These are phyloP conservation scores for Lacerta bilineata DNA, from an alignment of 2,797 vertebrate genomes.

Conservation along the genomic window DNA sequence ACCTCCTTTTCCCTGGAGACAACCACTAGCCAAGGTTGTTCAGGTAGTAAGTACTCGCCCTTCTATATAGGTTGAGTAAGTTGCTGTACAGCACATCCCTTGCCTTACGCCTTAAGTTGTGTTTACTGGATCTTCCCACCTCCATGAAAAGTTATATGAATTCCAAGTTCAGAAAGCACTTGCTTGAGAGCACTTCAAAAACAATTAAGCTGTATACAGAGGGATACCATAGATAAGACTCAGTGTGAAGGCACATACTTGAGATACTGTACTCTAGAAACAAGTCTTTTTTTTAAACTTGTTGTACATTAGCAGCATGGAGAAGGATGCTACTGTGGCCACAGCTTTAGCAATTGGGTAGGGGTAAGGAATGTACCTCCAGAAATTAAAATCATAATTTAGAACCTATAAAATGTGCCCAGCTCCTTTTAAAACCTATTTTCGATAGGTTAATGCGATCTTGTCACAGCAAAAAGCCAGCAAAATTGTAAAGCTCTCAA, in stretches of 20 bases:
- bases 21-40: neutral
- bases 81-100: no score
- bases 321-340: neutral
- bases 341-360: neutral
- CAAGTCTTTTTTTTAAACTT: neutral
- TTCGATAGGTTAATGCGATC: neutral
- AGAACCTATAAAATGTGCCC: neutral
- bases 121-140: no score
- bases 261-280: neutral
- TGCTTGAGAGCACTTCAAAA: neutral
- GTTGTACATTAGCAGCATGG: neutral
- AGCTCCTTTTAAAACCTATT: slow-evolving; percentile 33
- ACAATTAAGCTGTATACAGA: neutral
- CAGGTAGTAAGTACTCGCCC: no score
- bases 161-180: no score
- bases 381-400: neutral
- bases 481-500: neutral
- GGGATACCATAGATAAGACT: neutral
- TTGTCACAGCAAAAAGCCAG: slow-evolving; percentile 32
- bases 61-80: neutral
- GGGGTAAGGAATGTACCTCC: neutral
- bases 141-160: no score
- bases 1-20: neutral
- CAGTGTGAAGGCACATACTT: no score
- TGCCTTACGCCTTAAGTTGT: no score